Evolutionary conservation across 2,888 invertebrate genomes (phyloP).

Genomic region (Cremastinae sp.): DNA sequence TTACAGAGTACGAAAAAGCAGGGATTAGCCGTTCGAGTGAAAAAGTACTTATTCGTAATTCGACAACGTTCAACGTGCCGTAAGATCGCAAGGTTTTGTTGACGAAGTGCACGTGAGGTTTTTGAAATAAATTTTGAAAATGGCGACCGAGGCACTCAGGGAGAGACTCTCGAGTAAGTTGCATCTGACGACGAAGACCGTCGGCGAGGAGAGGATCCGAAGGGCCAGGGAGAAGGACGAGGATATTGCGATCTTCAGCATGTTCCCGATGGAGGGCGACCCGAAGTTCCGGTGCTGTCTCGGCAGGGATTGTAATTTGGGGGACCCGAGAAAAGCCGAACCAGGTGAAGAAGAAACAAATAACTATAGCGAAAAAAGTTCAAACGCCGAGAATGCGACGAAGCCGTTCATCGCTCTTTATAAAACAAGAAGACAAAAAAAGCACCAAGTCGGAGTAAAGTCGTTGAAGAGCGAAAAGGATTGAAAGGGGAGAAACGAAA

Average conservation of each 20-base stretch:
- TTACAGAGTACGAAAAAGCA: neutral
- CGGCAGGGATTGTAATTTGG: constrained; percentile 88
- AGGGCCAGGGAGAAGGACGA: constrained; percentile 91
- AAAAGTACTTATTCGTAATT: neutral
- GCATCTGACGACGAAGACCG: constrained; percentile 88
- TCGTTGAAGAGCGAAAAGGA: neutral
- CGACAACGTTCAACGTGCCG: neutral
- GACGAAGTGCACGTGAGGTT: neutral
- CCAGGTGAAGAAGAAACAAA: constrained; percentile 84
- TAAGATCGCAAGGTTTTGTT: no score
- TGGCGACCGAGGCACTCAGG: constrained; percentile 90
- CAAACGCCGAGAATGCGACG: neutral
- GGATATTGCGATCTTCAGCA: constrained; percentile 92
- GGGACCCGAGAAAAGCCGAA: constrained; percentile 88
- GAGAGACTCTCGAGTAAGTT: constrained; percentile 87
- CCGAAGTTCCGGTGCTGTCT: constrained; percentile 89
- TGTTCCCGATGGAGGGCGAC: constrained; percentile 90
- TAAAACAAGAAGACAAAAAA: no score
- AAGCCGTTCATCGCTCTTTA: no score
- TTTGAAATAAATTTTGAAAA: constrained; percentile 72
- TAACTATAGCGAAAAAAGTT: no score
- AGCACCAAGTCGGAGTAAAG: no score
- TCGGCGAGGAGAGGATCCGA: constrained; percentile 91
- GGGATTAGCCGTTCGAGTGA: neutral
- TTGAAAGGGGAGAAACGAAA: neutral